Base-by-base conservation (phyloP, 2,888 invertebrate genomes). In the Leucozona laternaria region DNA sequence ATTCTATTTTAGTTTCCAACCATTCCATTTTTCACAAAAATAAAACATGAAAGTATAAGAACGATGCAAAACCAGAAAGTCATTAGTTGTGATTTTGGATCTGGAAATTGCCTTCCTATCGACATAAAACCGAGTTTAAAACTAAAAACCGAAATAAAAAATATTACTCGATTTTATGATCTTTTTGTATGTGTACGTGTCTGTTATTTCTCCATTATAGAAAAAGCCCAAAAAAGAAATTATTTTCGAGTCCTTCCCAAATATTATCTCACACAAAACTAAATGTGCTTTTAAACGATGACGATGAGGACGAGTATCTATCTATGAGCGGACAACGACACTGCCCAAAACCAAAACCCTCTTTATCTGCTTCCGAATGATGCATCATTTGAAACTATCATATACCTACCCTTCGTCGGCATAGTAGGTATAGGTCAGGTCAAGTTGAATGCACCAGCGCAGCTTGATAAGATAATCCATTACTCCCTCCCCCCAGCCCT, bases 251-350 rank as follows among this genome's bases (percentile, higher is more conserved):
- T 50, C 25, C 43, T 75, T 13, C 17, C 22, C 79, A 79, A 79
- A 79, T 48, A 57, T 70, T 58, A 73, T 28, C 15, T 25, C 25
- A 28, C 53, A 48, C 48, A 37, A 62, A 22, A 28, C 34, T 15
- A 76, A 76, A 72, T 80, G 72, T 58, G 48, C 50, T 84, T 57
- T 71, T 50, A 66, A 77, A 71, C 40, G 45, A 62, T 53, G 17
- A 71, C 22, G 37, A 17, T 11, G 5, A 11, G 50, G 28, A 34
- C n/a, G 15, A 68, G n/a, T 15, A 25, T n/a, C n/a, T n/a, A n/a
- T n/a, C n/a, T n/a, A n/a, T n/a, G n/a, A n/a, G n/a, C n/a, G 5
- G 1, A 8, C 25, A 13, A 58, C 60, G n/a, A 60, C 17, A 17
- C 31, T 57, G 25, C n/a, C 31, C 60, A 40, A 22, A 40, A n/a